Conservation (phyloP, 2,888 invertebrate species). For the Rugalucina vietnamica region DNA sequence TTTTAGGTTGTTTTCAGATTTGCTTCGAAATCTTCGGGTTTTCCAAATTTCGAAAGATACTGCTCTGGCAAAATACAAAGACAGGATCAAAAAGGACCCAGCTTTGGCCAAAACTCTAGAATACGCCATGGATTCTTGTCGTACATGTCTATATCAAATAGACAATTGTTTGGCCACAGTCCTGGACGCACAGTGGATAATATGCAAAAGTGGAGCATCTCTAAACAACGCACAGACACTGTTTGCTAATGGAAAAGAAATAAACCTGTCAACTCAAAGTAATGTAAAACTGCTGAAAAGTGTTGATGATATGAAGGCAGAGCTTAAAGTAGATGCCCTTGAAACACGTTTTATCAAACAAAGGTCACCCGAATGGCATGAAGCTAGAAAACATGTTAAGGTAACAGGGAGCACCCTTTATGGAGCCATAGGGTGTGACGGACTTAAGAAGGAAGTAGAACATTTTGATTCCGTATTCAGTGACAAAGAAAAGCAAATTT, state of each 20-base stretch:
- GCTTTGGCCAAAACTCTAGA: conserved; percentile 10
- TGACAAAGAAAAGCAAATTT: not conserved
- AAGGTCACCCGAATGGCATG: conserved; percentile 6
- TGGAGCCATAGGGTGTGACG: conserved; percentile 28
- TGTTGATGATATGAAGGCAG: not conserved
- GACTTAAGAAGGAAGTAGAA: conserved; percentile 7
- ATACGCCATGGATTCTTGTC: conserved; percentile 25
- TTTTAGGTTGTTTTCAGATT: too few relatives aligned
- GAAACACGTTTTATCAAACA: conserved; percentile 4
- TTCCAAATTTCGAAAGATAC: too few relatives aligned
- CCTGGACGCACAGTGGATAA: not conserved
- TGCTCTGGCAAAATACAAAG: conserved; percentile 18
- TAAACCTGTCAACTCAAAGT: not conserved
- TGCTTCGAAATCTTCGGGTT: too few relatives aligned
- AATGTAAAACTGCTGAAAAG: not conserved
- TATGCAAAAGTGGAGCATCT: conserved; percentile 10
- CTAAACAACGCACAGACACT: not conserved
- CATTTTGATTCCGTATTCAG: conserved; percentile 26
- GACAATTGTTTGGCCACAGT: not conserved
- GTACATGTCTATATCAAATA: conserved; percentile 7
- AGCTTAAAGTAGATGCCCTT: not conserved
- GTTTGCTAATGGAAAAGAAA: not conserved
- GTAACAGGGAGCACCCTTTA: conserved; percentile 33
- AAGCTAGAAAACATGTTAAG: not conserved
- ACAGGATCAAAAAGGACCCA: conserved; percentile 19